Percentiles rank a stretch among this genome's conserved stretches.
Conservation (phyloP, 2,797 vertebrate genomes). For the Siniperca obscura region DNA sequence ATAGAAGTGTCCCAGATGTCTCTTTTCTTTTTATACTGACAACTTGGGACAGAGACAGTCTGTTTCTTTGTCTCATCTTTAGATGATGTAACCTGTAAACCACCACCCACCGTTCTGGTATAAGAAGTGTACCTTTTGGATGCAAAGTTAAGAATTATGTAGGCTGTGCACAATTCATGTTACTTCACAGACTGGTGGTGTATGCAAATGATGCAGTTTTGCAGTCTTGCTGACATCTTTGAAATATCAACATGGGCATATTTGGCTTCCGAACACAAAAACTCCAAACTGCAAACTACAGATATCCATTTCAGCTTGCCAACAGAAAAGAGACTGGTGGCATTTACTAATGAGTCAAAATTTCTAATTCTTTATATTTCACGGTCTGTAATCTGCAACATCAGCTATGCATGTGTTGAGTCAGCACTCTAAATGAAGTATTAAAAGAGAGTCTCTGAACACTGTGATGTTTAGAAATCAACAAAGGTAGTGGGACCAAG, state of each 20-base stretch:
- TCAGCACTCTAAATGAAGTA: slow-evolving; percentile 30
- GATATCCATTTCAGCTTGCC: slow-evolving; percentile 27
- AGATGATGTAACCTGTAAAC: too few relatives aligned
- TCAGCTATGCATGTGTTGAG: slow-evolving; percentile 32
- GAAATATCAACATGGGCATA: slow-evolving; percentile 26
- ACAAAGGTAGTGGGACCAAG: slow-evolving; percentile 4
- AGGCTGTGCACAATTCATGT: neutral
- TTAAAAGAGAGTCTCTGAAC: slow-evolving; percentile 33
- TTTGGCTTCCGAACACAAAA: slow-evolving; percentile 39
- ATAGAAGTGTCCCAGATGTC: too few relatives aligned
- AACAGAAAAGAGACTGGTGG: slow-evolving; percentile 13
- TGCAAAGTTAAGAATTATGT: too few relatives aligned
- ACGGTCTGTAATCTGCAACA: slow-evolving; percentile 41
- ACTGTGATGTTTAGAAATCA: slow-evolving; percentile 17
- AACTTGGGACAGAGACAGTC: too few relatives aligned
- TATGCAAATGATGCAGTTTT: slow-evolving; percentile 39
- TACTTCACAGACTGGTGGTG: slow-evolving; percentile 10
- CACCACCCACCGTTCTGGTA: too few relatives aligned
- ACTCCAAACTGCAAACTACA: slow-evolving; percentile 22
- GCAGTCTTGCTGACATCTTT: slow-evolving; percentile 35
- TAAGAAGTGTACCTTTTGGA: too few relatives aligned
- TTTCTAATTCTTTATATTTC: slow-evolving; percentile 42
- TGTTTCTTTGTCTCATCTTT: too few relatives aligned
- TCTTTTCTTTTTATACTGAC: too few relatives aligned
- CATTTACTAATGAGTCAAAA: slow-evolving; percentile 43